Percentiles rank a stretch among this genome's conserved stretches.
Evolutionary conservation across 2,797 vertebrate genomes (phyloP).

Genomic region (Mus minutoides): DNA sequence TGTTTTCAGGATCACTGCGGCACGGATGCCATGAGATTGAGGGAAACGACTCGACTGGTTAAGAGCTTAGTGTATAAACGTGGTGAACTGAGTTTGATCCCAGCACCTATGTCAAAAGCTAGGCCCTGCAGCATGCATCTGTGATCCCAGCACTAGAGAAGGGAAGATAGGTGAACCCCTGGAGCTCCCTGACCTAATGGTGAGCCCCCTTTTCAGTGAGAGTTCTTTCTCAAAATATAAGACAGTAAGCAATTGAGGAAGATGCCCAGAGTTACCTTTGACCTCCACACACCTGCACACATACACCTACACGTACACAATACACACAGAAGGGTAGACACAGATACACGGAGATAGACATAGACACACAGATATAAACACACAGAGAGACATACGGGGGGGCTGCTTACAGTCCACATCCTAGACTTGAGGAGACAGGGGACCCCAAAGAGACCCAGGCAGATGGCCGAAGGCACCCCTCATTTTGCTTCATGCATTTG

Average conservation of each 20-base stretch:
- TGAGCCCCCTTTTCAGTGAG: not conserved
- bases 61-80: not conserved
- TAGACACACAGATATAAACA: too few species aligned
- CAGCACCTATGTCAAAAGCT: not conserved
- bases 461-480: not conserved
- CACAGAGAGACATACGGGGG: not conserved
- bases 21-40: conserved; percentile 46
- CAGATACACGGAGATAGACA: not conserved
- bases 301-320: not conserved
- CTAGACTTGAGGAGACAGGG: conserved; percentile 39
- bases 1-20: conserved; percentile 14
- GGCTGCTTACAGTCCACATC: conserved; percentile 45
- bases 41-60: not conserved
- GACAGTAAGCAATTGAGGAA: not conserved
- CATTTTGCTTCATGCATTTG: not conserved
- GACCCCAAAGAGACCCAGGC: not conserved
- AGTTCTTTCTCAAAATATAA: not conserved
- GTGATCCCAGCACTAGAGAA: not conserved
- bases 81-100: not conserved
- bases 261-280: not conserved
- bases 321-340: not conserved
- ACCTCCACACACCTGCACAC: not conserved
- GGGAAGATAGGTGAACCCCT: too few species aligned
- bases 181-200: not conserved
- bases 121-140: not conserved